Evolutionary conservation across 2,113 vertebrate genomes (phyloP).

Genomic region (Cettia cetti): DNA sequence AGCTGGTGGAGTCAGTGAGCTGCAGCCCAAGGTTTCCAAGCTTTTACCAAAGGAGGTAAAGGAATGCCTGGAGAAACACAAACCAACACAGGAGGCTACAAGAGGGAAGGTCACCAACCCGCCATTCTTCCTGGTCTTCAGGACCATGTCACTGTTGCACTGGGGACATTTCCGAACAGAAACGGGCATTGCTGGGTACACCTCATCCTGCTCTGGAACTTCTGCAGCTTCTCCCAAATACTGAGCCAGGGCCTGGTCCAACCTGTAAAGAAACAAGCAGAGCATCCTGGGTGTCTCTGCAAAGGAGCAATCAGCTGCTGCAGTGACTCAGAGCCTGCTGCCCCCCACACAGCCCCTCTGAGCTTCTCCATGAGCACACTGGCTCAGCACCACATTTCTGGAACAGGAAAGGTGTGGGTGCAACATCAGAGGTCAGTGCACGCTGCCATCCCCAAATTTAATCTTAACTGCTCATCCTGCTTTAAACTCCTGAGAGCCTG

Average conservation of each 20-base stretch:
- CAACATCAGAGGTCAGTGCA: neutral
- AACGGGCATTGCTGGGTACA: constrained; percentile 75
- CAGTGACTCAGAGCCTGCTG: neutral
- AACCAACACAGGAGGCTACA: neutral
- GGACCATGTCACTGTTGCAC: constrained; percentile 90
- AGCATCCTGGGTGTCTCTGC: neutral
- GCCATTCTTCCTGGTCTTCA: constrained; percentile 86
- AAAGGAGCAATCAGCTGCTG: neutral
- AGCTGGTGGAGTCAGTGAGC: neutral
- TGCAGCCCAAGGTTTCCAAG: neutral
- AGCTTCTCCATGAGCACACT: fast-evolving
- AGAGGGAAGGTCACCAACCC: constrained; percentile 71
- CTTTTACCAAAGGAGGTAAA: neutral
- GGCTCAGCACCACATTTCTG: neutral
- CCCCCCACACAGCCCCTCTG: neutral
- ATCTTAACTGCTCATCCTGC: neutral
- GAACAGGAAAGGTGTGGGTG: neutral
- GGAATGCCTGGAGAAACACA: neutral
- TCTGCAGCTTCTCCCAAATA: constrained; percentile 86
- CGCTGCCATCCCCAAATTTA: neutral
- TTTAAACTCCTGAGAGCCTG: neutral
- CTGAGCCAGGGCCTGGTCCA: constrained; percentile 89
- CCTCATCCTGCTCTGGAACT: constrained; percentile 72
- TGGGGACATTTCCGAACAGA: constrained; percentile 88
- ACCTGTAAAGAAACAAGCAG: constrained; percentile 61